Base-by-base conservation (phyloP, 2,113 vertebrate genomes). In the Marmota flaviventris region DNA sequence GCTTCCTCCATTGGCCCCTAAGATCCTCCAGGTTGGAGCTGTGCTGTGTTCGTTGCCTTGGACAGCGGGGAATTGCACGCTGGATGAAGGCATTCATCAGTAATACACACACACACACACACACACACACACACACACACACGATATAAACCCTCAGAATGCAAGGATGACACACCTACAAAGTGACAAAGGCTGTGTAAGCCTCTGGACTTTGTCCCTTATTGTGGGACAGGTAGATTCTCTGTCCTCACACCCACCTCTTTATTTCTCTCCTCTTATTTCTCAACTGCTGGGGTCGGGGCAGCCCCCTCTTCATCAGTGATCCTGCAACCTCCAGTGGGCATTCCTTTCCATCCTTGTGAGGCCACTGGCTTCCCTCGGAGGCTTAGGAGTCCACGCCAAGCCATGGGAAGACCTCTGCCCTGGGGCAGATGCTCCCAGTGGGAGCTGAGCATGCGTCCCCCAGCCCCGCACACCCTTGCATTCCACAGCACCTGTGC, bases 281-380 rank as follows among this genome's bases (percentile, higher is more conserved):
- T 48, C 72, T 39, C 53, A 24, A 2, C 0, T 4, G 0, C 48
- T 13, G 5, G 32, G 48, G 25, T 7, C 34, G 56, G 0, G 2
- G 20, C 70, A 51, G 14, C 12, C 42, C 89, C 61, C 67, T 18
- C 29, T 56, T 85, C 56, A 0, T 0, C 24, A 27, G 34, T 25
- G 61, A 82, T 32, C 53, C 65, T 58, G 61, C 29, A 24, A 2
- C 48, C 58, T 65, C 34, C 20, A 86, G 18, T 56, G 53, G 51
- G 16, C 61, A 69, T 85, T 85, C 8, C 73, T 83, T 77, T 72
- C 39, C 65, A 24, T n/a, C 76, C 53, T 39, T 4, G 12, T 25
- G 89, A 61, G 4, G 37, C 8, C 56, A 16, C 51, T 53, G 22
- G 70, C 67, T 95, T 58, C 92, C 53, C 32, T n/a, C 12, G 25